Conservation (phyloP, 1,140 invertebrate species). For the Hyles euphorbiae region DNA sequence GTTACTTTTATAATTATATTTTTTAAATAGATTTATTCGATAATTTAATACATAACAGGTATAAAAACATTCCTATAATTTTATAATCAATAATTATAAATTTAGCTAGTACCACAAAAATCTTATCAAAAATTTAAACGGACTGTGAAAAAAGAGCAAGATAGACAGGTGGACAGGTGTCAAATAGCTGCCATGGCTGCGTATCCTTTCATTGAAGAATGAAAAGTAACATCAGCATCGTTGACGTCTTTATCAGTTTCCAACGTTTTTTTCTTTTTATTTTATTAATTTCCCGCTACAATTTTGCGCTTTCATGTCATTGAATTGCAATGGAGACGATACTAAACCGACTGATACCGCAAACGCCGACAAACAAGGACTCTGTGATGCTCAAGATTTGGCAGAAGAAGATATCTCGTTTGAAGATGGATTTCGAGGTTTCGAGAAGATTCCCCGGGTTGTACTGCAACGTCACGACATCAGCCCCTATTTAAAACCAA, state of each 20-base stretch:
- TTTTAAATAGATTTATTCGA: no score
- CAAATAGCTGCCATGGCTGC: neutral
- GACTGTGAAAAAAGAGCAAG: no score
- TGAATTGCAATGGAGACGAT: slow-evolving; percentile 32
- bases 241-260: slow-evolving; percentile 33
- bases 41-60: no score
- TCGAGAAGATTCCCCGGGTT: slow-evolving; percentile 41
- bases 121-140: no score
- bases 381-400: no score
- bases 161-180: neutral
- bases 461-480: slow-evolving; percentile 39
- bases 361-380: no score
- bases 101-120: no score
- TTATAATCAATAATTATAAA: no score
- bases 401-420: slow-evolving; percentile 20
- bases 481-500: slow-evolving; percentile 30
- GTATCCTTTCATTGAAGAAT: slow-evolving; percentile 8
- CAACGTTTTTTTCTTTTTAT: slow-evolving; percentile 35
- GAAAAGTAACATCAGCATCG: slow-evolving; percentile 20
- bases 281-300: slow-evolving; percentile 34
- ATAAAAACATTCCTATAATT: no score
- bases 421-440: slow-evolving; percentile 38
- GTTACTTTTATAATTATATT: no score
- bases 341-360: neutral
- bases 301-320: slow-evolving; percentile 29